Conservation (phyloP, 2,113 vertebrate species). For the Gallinago jamesoni region DNA sequence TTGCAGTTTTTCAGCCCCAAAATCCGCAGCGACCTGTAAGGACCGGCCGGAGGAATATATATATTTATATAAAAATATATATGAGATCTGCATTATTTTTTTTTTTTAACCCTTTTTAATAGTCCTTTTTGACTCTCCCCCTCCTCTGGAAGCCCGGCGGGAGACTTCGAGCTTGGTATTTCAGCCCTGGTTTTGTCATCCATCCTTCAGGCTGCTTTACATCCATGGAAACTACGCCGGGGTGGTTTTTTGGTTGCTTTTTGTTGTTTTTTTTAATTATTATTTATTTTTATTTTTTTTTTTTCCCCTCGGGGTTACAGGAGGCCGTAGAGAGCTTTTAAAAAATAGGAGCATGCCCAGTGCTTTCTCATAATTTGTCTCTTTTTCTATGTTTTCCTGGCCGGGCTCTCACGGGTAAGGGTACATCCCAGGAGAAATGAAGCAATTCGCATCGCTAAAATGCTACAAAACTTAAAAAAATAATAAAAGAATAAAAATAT, state of each 20-base stretch:
- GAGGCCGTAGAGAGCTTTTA: background rate
- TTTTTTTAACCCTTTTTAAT: background rate
- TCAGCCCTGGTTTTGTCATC: background rate
- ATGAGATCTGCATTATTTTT: background rate
- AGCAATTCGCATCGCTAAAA: background rate
- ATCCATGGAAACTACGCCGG: background rate
- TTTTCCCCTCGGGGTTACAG: background rate
- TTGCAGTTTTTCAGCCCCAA: rapidly evolving
- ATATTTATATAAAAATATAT: background rate
- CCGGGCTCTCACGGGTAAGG: background rate
- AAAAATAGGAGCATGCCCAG: rapidly evolving
- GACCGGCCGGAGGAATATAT: background rate
- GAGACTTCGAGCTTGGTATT: background rate
- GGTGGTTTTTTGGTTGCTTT: no score
- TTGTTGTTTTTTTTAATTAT: no score
- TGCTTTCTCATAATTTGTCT: background rate
- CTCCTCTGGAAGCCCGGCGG: background rate
- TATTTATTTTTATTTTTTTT: background rate
- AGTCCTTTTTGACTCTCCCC: background rate
- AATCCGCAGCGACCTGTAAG: rapidly evolving
- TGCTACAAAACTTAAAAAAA: background rate
- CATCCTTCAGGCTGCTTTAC: background rate
- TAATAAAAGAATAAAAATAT: background rate
- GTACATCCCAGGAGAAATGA: background rate
- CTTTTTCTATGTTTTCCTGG: background rate